Percentiles rank a stretch among this genome's conserved stretches.
Conservation (phyloP, 2,113 vertebrate species). For the Cercocebus atys region DNA sequence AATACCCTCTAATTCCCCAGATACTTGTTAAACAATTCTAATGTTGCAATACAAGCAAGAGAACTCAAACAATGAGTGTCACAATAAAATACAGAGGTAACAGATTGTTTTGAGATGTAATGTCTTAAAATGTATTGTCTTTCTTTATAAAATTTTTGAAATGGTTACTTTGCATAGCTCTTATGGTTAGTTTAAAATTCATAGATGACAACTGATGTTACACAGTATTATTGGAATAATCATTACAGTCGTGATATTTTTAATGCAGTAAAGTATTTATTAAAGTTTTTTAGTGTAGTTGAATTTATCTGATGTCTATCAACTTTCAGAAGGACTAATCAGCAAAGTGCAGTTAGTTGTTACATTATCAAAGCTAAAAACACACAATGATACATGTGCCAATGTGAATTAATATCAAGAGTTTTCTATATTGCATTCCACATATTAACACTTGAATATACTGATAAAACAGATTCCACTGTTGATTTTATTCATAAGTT, state of each 20-base stretch:
- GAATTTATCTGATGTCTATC: slow-evolving; percentile 35
- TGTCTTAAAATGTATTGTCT: neutral
- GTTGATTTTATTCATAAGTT: neutral
- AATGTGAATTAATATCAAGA: slow-evolving; percentile 1
- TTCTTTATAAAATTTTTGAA: neutral
- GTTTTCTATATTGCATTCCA: neutral
- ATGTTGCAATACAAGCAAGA: slow-evolving; percentile 55
- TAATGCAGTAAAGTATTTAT: slow-evolving; percentile 22
- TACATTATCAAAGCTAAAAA: slow-evolving; percentile 42
- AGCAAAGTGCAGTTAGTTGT: neutral
- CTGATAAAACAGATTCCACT: neutral
- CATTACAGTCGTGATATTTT: slow-evolving; percentile 41
- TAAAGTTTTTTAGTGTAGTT: slow-evolving; percentile 41
- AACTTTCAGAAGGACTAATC: neutral
- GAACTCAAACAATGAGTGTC: slow-evolving; percentile 53
- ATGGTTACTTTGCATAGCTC: slow-evolving; percentile 3
- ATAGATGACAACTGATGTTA: slow-evolving; percentile 55
- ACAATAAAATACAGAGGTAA: slow-evolving; percentile 48
- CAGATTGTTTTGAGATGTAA: slow-evolving; percentile 1
- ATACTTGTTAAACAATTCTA: slow-evolving; percentile 66
- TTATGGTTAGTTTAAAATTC: slow-evolving; percentile 55
- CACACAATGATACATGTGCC: neutral
- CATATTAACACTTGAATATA: neutral
- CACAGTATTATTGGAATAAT: slow-evolving; percentile 42
- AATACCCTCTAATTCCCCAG: slow-evolving; percentile 60